phyloP scores from a whole-genome alignment of 92 coral and sea anemone species.

The Porites evermanni region DNA sequence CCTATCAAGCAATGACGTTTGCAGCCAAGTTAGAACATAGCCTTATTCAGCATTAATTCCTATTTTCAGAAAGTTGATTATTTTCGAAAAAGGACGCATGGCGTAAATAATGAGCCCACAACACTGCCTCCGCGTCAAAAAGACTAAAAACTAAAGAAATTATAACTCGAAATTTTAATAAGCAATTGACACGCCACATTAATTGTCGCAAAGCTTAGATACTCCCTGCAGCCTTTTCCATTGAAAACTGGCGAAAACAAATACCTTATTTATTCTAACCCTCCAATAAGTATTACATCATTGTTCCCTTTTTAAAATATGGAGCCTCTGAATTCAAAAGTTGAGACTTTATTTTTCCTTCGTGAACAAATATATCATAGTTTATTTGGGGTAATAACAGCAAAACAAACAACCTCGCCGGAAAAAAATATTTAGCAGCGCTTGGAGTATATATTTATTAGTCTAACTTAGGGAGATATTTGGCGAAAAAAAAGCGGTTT shows the following conservation, averaged over 20 bases:
- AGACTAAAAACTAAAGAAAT: not conserved
- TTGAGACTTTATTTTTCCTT: not conserved
- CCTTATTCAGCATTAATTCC: not conserved
- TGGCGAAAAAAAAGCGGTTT: no score
- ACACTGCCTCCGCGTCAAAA: not conserved
- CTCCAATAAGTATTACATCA: not conserved
- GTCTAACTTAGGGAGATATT: no score
- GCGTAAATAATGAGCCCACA: not conserved
- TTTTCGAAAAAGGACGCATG: not conserved
- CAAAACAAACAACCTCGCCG: not conserved
- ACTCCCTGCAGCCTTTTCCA: constrained; percentile 16
- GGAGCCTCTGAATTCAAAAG: not conserved
- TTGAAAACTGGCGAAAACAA: not conserved
- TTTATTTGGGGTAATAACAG: not conserved
- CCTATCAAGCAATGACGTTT: not conserved
- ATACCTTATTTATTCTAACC: constrained; percentile 14
- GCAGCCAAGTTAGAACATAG: not conserved
- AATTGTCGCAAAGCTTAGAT: constrained; percentile 6
- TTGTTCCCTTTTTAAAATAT: not conserved
- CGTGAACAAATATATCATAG: not conserved
- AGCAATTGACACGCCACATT: not conserved
- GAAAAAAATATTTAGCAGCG: not conserved
- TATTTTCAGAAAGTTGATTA: not conserved
- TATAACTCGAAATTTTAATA: not conserved
- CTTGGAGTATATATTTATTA: not conserved